Conservation (phyloP, 2,888 invertebrate genomes). For the Dicycla oo region DNA sequence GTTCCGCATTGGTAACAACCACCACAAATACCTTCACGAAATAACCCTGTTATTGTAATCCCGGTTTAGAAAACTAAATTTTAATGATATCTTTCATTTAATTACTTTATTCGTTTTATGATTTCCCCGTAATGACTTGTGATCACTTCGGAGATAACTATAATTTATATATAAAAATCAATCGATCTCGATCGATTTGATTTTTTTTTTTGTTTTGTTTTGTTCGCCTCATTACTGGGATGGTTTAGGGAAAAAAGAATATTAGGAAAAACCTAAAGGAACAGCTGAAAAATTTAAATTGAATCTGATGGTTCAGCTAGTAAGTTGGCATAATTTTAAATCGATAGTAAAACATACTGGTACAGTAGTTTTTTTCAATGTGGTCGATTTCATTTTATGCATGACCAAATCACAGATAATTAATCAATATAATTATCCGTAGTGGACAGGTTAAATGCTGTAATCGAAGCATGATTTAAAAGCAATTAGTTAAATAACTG, state of each 20-base stretch:
- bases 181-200: too few species aligned
- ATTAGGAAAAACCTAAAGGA: too few species aligned
- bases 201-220: too few species aligned
- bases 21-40: slow-evolving; percentile 23
- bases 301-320: too few species aligned
- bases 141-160: neutral
- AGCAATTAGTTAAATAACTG: neutral
- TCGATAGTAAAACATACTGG: neutral
- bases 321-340: neutral
- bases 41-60: slow-evolving; percentile 17
- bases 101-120: slow-evolving; percentile 2
- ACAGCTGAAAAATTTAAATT: too few species aligned
- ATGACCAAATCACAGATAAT: slow-evolving; percentile 1
- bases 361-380: neutral
- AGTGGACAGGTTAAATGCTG: neutral
- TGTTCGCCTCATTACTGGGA: too few species aligned
- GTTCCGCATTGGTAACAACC: slow-evolving; percentile 6
- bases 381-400: neutral
- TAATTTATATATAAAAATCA: too few species aligned
- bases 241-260: too few species aligned
- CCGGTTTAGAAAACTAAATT: slow-evolving; percentile 3
- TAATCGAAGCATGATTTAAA: neutral
- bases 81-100: slow-evolving; percentile 23
- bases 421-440: neutral
- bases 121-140: neutral